Evolutionary conservation across 2,797 vertebrate species (phyloP).

Genomic region (Poeciliopsis paucimaculata): DNA sequence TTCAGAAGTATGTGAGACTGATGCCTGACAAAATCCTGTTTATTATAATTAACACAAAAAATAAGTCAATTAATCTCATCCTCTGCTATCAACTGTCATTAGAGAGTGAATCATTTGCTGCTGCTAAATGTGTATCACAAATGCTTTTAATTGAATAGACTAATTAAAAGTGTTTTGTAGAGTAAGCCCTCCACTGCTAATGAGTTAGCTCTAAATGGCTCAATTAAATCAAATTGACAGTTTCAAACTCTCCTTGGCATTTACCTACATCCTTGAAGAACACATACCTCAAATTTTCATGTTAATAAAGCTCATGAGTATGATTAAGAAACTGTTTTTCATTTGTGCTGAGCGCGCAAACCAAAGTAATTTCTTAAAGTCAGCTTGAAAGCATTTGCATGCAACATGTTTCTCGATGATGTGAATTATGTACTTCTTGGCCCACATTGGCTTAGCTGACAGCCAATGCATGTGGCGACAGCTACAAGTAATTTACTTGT

Average conservation of each 20-base stretch:
- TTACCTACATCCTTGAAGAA: conserved; percentile 52
- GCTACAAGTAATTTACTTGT: conserved; percentile 63
- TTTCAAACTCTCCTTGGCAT: conserved; percentile 52
- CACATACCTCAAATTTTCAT: conserved; percentile 30
- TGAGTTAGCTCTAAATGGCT: conserved; percentile 72
- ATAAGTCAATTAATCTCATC: conserved; percentile 67
- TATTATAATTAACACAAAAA: conserved; percentile 70
- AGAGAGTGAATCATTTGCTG: conserved; percentile 60
- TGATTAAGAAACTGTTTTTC: conserved; percentile 18
- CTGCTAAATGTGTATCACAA: conserved; percentile 67
- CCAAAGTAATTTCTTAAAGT: conserved; percentile 28
- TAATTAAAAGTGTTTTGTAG: conserved; percentile 78
- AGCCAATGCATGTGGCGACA: conserved; percentile 59
- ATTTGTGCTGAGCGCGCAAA: conserved; percentile 33
- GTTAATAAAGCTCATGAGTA: conserved; percentile 46
- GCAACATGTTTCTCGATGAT: conserved; percentile 57
- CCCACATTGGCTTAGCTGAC: conserved; percentile 50
- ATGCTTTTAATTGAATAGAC: conserved; percentile 79
- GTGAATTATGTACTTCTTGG: conserved; percentile 41
- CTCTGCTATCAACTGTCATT: conserved; percentile 68
- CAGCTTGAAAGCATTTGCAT: conserved; percentile 44
- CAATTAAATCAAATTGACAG: conserved; percentile 71
- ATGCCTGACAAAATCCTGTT: conserved; percentile 44
- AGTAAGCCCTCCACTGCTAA: conserved; percentile 79
- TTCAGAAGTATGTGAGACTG: conserved; percentile 47